These are phyloP conservation scores for Andricus grossulariae DNA, from an alignment of 1,140 invertebrate species.

Conservation along the genomic window DNA sequence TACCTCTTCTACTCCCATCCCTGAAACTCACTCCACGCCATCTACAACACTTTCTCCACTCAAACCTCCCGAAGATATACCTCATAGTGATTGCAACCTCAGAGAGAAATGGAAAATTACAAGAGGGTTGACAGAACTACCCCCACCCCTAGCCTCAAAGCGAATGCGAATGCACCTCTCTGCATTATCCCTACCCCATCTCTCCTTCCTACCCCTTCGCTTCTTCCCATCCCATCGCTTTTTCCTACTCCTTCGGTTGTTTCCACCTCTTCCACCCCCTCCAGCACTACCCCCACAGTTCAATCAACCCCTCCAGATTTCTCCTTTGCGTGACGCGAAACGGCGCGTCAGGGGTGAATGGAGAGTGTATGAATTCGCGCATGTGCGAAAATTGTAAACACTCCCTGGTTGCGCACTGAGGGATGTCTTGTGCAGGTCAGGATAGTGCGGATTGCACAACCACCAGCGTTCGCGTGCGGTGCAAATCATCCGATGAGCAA, in stretches of 20 bases:
- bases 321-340: conserved; percentile 8
- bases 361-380: conserved; percentile 50
- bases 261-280: no score
- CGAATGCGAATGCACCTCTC: conserved; percentile 51
- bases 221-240: conserved; percentile 31
- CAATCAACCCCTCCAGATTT: neutral
- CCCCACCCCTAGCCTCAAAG: neutral
- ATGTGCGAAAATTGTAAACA: conserved; percentile 72
- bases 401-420: conserved; percentile 70
- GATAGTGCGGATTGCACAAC: conserved; percentile 52
- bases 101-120: neutral
- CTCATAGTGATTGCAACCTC: neutral
- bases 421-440: conserved; percentile 71
- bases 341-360: conserved; percentile 42
- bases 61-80: neutral
- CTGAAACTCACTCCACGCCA: neutral
- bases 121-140: neutral
- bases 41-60: conserved; percentile 21
- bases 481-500: conserved; percentile 38
- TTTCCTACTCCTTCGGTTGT: no score
- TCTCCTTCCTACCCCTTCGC: conserved; percentile 38
- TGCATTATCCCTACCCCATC: conserved; percentile 31
- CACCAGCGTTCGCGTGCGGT: conserved; percentile 27
- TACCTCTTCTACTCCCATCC: neutral
- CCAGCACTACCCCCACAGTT: neutral